phyloP scores from a whole-genome alignment of 2,797 vertebrate genomes.

The Dromococcyx pavoninus region DNA sequence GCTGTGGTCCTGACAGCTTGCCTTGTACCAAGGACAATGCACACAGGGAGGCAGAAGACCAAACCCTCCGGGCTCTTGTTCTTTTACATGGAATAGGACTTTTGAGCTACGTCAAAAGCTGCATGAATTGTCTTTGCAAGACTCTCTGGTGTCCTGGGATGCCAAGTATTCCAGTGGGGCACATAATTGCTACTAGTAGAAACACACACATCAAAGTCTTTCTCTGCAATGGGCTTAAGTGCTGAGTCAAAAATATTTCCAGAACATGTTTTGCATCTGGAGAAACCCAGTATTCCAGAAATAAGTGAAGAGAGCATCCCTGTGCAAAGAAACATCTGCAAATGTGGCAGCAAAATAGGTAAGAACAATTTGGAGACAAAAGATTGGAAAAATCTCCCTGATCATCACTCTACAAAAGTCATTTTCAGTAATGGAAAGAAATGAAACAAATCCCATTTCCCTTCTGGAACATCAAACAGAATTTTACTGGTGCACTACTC shows the following conservation, averaged over 20 bases:
- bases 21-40: not conserved
- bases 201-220: not conserved
- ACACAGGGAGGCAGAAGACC: not conserved
- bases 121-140: not conserved
- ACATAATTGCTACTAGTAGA: not conserved
- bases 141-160: not conserved
- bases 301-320: not conserved
- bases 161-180: not conserved
- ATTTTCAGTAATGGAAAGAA: not conserved
- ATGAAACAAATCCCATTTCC: not conserved
- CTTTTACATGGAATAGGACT: not conserved
- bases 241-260: conserved; percentile 35
- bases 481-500: not conserved
- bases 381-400: not conserved
- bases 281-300: not conserved
- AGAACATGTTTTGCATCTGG: conserved; percentile 13
- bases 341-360: not conserved
- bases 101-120: not conserved
- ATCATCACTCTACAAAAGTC: not conserved
- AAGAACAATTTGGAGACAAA: not conserved
- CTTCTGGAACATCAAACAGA: not conserved
- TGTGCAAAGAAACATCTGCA: not conserved
- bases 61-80: not conserved
- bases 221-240: not conserved
- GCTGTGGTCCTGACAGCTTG: not conserved